Conservation (phyloP, 2,888 invertebrate genomes). For the Gisinianus flammeolus region DNA sequence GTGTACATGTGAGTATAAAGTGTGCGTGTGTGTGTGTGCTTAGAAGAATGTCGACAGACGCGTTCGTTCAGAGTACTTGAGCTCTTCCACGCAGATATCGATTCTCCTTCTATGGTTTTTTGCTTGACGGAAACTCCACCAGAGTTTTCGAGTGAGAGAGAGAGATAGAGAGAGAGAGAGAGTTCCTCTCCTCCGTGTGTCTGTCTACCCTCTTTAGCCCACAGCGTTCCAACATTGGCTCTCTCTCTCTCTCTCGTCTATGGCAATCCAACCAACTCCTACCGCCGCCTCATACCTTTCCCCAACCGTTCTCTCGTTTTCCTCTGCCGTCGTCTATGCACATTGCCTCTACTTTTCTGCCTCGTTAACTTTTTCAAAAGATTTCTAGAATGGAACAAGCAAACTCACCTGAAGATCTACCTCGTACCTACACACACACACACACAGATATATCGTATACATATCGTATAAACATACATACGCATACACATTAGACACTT, state of each 20-base stretch:
- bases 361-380: conserved; percentile 25
- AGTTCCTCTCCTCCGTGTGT: too few relatives aligned
- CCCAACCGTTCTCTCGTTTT: background rate
- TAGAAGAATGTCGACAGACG: conserved; percentile 52
- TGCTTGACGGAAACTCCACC: background rate
- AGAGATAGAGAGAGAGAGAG: too few relatives aligned
- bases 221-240: conserved; percentile 6
- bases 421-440: background rate
- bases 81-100: conserved; percentile 53
- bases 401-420: conserved; percentile 24
- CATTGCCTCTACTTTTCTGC: conserved; percentile 18
- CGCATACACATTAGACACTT: background rate
- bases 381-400: conserved; percentile 7
- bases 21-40: background rate
- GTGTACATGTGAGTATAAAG: background rate
- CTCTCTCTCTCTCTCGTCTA: too few relatives aligned
- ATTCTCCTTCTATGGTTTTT: conserved; percentile 36
- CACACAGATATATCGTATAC: too few relatives aligned
- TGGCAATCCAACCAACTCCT: background rate
- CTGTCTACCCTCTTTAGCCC: conserved; percentile 7
- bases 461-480: background rate
- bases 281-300: background rate
- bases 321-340: background rate
- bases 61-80: conserved; percentile 44
- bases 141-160: too few relatives aligned